Evolutionary conservation across 2,888 invertebrate species (phyloP).

Genomic region (Caenorhabditis sp.): DNA sequence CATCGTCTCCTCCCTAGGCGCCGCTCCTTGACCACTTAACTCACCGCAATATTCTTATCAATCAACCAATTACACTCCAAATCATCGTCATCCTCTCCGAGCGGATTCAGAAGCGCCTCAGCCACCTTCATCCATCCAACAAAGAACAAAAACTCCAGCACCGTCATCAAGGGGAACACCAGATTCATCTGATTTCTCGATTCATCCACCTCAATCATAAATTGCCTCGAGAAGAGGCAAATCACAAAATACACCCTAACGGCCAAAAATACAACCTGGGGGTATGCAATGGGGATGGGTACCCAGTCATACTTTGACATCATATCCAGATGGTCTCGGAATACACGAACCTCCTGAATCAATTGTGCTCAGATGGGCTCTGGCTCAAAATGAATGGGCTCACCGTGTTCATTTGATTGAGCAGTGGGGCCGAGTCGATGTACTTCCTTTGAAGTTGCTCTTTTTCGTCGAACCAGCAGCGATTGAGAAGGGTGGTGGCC

Average conservation of each 20-base stretch:
- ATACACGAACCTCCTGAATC: constrained; percentile 2
- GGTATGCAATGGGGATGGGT: constrained; percentile 28
- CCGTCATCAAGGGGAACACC: constrained; percentile 48
- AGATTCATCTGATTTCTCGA: neutral
- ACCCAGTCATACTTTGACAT: constrained; percentile 23
- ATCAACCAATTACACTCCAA: constrained; percentile 48
- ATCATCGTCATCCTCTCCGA: constrained; percentile 64
- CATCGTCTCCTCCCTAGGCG: too few species aligned
- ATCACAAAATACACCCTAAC: constrained; percentile 25
- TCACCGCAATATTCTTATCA: constrained; percentile 44
- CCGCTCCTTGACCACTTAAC: too few species aligned
- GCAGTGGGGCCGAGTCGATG: constrained; percentile 5
- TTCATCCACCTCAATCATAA: neutral
- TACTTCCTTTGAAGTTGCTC: neutral
- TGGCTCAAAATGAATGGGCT: constrained; percentile 5
- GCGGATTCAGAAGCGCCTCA: constrained; percentile 60
- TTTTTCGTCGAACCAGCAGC: neutral
- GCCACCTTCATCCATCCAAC: constrained; percentile 54
- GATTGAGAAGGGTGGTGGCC: constrained; percentile 39
- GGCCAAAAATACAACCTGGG: constrained; percentile 24
- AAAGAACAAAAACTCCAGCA: constrained; percentile 48
- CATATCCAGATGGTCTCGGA: constrained; percentile 3
- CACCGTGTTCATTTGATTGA: constrained; percentile 10
- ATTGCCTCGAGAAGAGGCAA: constrained; percentile 20
- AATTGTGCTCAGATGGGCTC: constrained; percentile 4